Percentiles rank a stretch among this genome's conserved stretches.
phyloP scores from a whole-genome alignment of 2,797 vertebrate genomes.

The Cossypha niveicapilla region DNA sequence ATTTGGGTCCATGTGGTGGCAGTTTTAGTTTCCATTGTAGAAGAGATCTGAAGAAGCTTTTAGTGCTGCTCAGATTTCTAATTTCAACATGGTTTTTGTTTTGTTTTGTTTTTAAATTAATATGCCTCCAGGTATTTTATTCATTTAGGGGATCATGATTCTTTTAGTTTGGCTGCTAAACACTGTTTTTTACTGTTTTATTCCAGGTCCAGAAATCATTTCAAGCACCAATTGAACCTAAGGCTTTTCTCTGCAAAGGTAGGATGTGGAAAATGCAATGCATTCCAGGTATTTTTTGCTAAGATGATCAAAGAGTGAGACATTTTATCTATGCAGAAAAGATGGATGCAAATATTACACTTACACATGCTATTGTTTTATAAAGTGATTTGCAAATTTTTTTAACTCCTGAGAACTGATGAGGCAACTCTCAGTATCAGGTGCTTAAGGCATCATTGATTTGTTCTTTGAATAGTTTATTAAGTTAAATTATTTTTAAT shows the following conservation, averaged over 20 bases:
- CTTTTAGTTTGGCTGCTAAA: neutral
- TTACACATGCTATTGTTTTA: neutral
- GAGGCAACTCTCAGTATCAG: neutral
- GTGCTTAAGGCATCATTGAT: neutral
- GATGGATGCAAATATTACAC: neutral
- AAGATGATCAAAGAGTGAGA: neutral
- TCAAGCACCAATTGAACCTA: neutral
- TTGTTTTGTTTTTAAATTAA: neutral
- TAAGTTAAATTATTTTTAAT: neutral
- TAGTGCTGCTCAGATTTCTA: neutral
- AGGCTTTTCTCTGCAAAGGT: neutral
- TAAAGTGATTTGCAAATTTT: neutral
- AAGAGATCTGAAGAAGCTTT: neutral
- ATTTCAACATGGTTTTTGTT: neutral
- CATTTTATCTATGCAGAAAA: neutral
- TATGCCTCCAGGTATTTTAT: neutral
- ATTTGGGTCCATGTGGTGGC: slow-evolving; percentile 34
- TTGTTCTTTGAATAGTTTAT: neutral
- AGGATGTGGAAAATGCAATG: neutral
- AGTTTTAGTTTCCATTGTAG: slow-evolving; percentile 14
- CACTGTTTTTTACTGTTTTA: neutral
- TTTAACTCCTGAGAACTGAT: neutral
- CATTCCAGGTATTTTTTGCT: neutral
- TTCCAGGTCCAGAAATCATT: neutral
- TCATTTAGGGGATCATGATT: neutral